Base-by-base conservation (phyloP, 2,888 invertebrate species). In the Allacma fusca region DNA sequence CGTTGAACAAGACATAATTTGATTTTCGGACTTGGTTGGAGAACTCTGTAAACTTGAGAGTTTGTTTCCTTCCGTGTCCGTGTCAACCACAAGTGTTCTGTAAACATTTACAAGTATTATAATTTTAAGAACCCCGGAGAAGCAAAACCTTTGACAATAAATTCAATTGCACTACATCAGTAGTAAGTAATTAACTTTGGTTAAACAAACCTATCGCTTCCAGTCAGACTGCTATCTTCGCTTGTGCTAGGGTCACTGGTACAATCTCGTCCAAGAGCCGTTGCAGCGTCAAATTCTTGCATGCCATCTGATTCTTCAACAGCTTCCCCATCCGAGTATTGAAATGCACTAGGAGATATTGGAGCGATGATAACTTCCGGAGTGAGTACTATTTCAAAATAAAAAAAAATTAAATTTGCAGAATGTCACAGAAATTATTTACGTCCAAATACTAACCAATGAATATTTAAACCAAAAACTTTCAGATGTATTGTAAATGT, bases 221-320 rank as follows among this genome's bases (percentile, higher is more conserved):
- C 72, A 59, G 72, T 72, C 2, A 72, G 34, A 34, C 72, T 72
- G 23, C 72, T 72, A 23, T 72, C 72, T 26, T 72, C 72, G 29
- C 72, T 72, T 24, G 72, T 72, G 26, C 72, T 72, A 21, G 72
- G 72, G 59, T 72, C 72, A 72, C 72, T 72, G 2, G 50, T 50
- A 34, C 57, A 72, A 29, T 72, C 72, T 23, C 62, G 19, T 4
- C 19, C 59, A 16, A 26, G 19, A 19, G 21, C 72, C 1, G 26
- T n/a, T 19, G 72, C 57, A 34, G 72, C 59, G 28, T 72, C 72
- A 34, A 59, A 72, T 28, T 71, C 71, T 71, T 71, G 71, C 69
- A 69, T 69, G 23, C 69, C 44, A 7, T 72, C 72, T 24, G 62
- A 2, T 9, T 62, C 62, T 1, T 59, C 59, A 9, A 19, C 19